Conservation (phyloP, 2,888 invertebrate species). For the Helicoverpa assulta region DNA sequence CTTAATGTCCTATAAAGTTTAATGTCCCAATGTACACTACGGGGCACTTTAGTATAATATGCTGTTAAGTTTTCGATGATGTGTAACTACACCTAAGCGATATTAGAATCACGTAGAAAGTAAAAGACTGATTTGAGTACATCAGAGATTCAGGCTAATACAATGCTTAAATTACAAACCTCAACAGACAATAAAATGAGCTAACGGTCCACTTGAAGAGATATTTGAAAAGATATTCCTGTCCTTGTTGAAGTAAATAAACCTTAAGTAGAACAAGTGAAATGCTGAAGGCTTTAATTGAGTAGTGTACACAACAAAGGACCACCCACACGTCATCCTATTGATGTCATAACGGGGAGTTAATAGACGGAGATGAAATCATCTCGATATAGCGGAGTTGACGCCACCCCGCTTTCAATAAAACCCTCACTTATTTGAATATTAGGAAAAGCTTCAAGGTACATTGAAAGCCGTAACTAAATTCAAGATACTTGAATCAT, state of each 20-base stretch:
- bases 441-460: conserved; percentile 18
- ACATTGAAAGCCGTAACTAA: conserved; percentile 25
- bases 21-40: neutral
- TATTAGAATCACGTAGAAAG: neutral
- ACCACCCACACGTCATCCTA: conserved; percentile 36
- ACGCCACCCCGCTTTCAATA: conserved; percentile 29
- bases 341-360: conserved; percentile 46
- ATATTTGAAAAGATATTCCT: neutral
- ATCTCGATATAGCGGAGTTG: conserved; percentile 33
- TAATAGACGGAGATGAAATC: conserved; percentile 50
- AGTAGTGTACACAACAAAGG: conserved; percentile 18
- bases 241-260: neutral
- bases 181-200: neutral
- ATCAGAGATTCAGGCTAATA: neutral
- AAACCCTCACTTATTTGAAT: conserved; percentile 37
- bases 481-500: conserved; percentile 42
- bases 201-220: neutral
- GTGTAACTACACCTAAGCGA: neutral
- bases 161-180: neutral
- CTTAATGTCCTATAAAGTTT: neutral
- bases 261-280: neutral
- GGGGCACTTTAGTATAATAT: neutral
- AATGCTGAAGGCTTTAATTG: neutral
- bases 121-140: neutral
- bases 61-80: conserved; percentile 1